These are phyloP conservation scores for Caenorhabditis briggsae DNA, from an alignment of 1,140 invertebrate species.

Conservation along the genomic window DNA sequence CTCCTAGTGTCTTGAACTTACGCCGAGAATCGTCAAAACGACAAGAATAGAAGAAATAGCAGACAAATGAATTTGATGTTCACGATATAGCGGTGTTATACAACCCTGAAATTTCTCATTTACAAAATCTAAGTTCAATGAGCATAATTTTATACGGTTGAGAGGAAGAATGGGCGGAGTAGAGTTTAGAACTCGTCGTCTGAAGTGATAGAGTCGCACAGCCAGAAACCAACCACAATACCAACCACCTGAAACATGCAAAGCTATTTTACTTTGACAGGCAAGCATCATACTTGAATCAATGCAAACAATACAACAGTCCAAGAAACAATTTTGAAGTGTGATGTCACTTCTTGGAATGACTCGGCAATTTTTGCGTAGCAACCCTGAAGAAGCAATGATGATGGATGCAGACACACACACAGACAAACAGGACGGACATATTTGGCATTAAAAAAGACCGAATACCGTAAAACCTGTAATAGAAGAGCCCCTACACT, in stretches of 20 bases:
- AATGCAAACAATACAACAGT: constrained; percentile 74
- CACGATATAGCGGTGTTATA: constrained; percentile 45
- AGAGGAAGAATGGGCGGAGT: not conserved
- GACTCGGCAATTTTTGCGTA: constrained; percentile 74
- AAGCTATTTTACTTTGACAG: not conserved
- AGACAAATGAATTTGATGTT: constrained; percentile 58
- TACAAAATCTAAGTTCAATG: not conserved
- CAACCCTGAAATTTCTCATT: constrained; percentile 39
- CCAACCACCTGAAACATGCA: constrained; percentile 72
- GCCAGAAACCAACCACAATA: constrained; percentile 76
- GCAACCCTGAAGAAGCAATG: constrained; percentile 69
- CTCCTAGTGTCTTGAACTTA: not conserved
- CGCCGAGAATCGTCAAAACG: constrained; percentile 45
- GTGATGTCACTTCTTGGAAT: constrained; percentile 67
- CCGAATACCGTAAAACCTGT: too few species aligned
- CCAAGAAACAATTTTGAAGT: constrained; percentile 77
- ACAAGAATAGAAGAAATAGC: constrained; percentile 53
- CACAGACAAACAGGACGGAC: too few species aligned
- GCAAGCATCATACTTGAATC: constrained; percentile 69
- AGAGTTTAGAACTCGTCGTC: constrained; percentile 68
- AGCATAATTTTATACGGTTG: too few species aligned
- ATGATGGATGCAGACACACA: not conserved
- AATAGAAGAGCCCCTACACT: too few species aligned
- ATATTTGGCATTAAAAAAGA: too few species aligned
- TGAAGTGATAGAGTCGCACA: constrained; percentile 74